phyloP scores from a whole-genome alignment of 2,113 vertebrate genomes.

The Megaleporinus macrocephalus region DNA sequence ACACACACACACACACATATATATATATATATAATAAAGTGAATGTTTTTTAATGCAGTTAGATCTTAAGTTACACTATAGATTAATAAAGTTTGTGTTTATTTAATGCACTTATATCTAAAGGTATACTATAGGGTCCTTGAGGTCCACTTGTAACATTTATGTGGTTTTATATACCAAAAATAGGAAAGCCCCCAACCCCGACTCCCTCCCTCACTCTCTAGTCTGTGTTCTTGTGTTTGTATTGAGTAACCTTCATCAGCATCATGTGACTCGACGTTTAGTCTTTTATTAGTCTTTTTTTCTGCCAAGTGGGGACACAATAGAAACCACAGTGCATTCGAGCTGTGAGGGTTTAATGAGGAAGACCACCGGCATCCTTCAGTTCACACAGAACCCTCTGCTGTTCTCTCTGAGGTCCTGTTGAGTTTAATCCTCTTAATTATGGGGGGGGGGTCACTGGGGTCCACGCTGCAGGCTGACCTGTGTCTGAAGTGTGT shows the following conservation, averaged over 20 bases:
- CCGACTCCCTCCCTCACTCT: too few relatives aligned
- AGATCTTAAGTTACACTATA: too few relatives aligned
- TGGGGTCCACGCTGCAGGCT: conserved; percentile 33
- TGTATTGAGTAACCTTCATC: not conserved
- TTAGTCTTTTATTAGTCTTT: not conserved
- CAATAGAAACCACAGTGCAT: not conserved
- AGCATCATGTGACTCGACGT: not conserved
- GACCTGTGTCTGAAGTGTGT: conserved; percentile 24
- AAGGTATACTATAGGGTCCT: too few relatives aligned
- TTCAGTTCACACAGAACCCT: not conserved
- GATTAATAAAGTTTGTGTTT: too few relatives aligned
- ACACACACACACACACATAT: too few relatives aligned
- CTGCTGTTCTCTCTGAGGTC: conserved; percentile 6
- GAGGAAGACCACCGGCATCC: not conserved
- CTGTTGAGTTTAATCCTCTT: conserved; percentile 16
- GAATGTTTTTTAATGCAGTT: too few relatives aligned
- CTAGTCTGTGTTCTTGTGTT: too few relatives aligned
- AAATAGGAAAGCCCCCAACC: too few relatives aligned
- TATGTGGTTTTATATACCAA: too few relatives aligned
- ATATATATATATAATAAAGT: too few relatives aligned
- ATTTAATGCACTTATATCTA: too few relatives aligned
- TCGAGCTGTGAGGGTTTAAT: conserved; percentile 24
- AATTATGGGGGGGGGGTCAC: not conserved
- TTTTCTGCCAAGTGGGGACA: not conserved
- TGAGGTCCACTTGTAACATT: too few relatives aligned